Evolutionary conservation across 2,113 vertebrate species (phyloP), one percentile per base, ranked within the genome.

Genomic region (Dermatemys mawii): DNA sequence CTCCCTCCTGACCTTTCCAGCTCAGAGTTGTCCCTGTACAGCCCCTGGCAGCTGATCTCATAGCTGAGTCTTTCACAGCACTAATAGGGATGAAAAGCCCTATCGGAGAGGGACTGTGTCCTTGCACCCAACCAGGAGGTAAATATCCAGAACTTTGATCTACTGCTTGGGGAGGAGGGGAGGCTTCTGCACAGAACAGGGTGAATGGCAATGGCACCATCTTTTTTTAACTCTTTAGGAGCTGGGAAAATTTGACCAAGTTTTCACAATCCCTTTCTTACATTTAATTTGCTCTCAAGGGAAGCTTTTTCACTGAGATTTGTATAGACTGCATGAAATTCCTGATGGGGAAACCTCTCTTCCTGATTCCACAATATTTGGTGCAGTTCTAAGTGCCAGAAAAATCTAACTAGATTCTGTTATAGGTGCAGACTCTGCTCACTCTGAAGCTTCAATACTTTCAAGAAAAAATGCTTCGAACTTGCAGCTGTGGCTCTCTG

Each of bases 1-100:
- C 95, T 97, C 96, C 95, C 94, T 95, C 94, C 93, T 97, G 97
- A 97, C 96, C 96, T 97, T 97, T 96, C 87, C 76, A 51, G 94
- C 95, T 96, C 97, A 91, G 83, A 1, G 22, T 89, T 93, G 97
- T 96, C 96, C 95, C 94, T 7, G 84, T 91, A 90, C 93, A 93
- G 95, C 92, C 95, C 95, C 90, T 96, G 97, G 95, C 97, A 96
- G 96, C 97, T 97, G 96, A 96, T 95, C 93, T 95, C 95, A 93
- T 93, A 76, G 95, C 95, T 97, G 94, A 92, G 94, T 92, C 91
- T 97, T 97, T 97, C 94, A 96, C 12, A 76, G 94, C 86, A 76
- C 96, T 97, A 97, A 96, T 82, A 96, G 96, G 96, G 94, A 97
- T 97, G 95, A 95, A 97, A 96, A 96, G 85, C 95, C 90, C 93